Percentiles rank a stretch among this genome's conserved stretches.
Evolutionary conservation across 2,888 invertebrate genomes (phyloP).

Genomic region (Scaptodrosophila latifasciaeformis): DNA sequence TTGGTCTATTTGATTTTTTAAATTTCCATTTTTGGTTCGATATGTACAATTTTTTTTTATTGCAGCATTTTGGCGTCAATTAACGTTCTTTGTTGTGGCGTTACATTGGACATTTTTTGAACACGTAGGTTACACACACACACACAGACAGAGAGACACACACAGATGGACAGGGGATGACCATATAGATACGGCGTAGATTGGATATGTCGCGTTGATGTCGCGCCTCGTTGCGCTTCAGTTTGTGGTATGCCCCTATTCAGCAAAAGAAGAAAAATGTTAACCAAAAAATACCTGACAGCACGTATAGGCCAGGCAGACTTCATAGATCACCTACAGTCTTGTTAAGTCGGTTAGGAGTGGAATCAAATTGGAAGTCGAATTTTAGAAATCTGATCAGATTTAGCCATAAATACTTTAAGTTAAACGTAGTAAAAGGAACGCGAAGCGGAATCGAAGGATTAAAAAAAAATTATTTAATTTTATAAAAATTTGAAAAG

Average conservation of each 20-base stretch:
- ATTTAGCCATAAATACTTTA: no score
- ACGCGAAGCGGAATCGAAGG: no score
- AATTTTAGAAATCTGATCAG: no score
- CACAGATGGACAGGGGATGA: constrained; percentile 35
- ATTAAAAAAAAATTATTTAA: no score
- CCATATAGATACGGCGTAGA: constrained; percentile 54
- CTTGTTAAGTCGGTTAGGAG: no score
- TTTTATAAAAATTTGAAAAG: no score
- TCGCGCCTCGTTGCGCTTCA: constrained; percentile 54
- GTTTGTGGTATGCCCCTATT: constrained; percentile 25
- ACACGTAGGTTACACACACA: constrained; percentile 20
- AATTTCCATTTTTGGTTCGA: no score
- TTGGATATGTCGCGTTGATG: constrained; percentile 50
- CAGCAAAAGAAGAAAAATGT: constrained; percentile 5
- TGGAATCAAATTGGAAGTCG: no score
- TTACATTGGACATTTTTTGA: constrained; percentile 71
- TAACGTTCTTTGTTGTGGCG: constrained; percentile 74
- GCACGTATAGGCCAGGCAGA: no score
- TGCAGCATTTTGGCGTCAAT: constrained; percentile 70
- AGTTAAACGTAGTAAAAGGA: no score
- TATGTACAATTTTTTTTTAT: constrained; percentile 29
- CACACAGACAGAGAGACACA: not conserved
- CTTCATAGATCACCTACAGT: no score
- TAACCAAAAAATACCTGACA: no score
- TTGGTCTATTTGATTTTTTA: constrained; percentile 16